Evolutionary conservation across 2,113 vertebrate genomes (phyloP), one percentile per base, ranked within the genome.

Genomic region (Thinocorus orbignyianus): DNA sequence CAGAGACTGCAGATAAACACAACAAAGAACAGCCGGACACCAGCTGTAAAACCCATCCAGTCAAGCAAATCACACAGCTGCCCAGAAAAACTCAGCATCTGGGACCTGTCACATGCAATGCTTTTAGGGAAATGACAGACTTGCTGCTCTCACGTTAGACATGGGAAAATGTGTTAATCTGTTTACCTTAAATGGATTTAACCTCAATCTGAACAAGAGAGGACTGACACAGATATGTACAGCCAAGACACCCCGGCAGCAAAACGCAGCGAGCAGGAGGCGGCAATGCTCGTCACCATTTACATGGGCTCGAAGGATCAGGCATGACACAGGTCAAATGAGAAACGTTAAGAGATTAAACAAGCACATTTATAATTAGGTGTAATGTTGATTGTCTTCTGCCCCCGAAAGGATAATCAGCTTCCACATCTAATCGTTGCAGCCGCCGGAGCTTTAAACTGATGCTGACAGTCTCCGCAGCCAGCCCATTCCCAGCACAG

Each of bases 111-210:
- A 26, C 57, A 78, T 69, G 94, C 96, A 94, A 97, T 97, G 97
- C 97, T 98, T 97, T 98, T 98, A 98, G 96, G 97, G 94, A 96
- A 98, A 98, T 96, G 94, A 97, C 95, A 96, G 86, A 49, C 92
- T 94, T 44, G 5, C 93, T 70, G 95, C 90, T 94, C 97, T 86
- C 94, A 90, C 37, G 64, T 95, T 82, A 90, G 96, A 95, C 95
- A 92, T 66, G 88, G 95, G 94, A 65, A 97, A 97, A 97, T 33
- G 94, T 95, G 93, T 96, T 97, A 96, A 97, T 97, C 97, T 95
- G 69, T 95, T 97, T 97, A 97, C 94, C 71, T 96, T 96, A 97
- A 97, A 97, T 91, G 95, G 95, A 97, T 97, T 97, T 97, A 95
- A 96, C 96, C 94, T 97, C 96, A 86, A 25, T 91, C 93, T 69